A percentile compares a stretch with the other conserved stretches of the same genome.
These are phyloP conservation scores for Sarcophaga caerulescens DNA, from an alignment of 2,888 invertebrate species.

Conservation along the genomic window DNA sequence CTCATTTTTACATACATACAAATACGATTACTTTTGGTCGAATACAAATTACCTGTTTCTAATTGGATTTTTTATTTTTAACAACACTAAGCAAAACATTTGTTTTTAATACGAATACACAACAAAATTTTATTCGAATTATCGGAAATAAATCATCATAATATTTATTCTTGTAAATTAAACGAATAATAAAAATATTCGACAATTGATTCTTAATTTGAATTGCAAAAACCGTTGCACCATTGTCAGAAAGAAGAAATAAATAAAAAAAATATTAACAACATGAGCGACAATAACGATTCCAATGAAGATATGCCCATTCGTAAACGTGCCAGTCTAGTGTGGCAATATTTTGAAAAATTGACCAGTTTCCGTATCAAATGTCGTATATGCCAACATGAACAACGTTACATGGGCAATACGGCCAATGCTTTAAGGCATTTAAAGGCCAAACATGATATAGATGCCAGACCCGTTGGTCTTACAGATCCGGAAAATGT, in stretches of 20 bases:
- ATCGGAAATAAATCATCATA: conserved; percentile 25
- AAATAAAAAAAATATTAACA: conserved; percentile 2
- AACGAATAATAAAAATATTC: conserved; percentile 61
- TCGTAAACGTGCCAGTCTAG: conserved; percentile 65
- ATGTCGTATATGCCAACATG: conserved; percentile 69
- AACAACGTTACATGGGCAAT: conserved; percentile 70
- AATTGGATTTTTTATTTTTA: neutral
- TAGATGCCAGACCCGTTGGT: conserved; percentile 69
- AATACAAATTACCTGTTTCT: conserved; percentile 34
- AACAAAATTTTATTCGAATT: conserved; percentile 62
- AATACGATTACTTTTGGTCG: conserved; percentile 37
- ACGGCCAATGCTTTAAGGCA: conserved; percentile 71
- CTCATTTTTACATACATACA: neutral
- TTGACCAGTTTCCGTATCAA: conserved; percentile 67
- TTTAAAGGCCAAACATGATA: conserved; percentile 71
- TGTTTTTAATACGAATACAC: conserved; percentile 58
- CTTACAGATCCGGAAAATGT: conserved; percentile 63
- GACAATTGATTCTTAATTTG: conserved; percentile 28
- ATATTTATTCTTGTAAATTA: conserved; percentile 34
- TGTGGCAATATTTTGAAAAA: conserved; percentile 72
- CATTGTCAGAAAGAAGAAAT: too few species aligned
- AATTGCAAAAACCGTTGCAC: conserved; percentile 33
- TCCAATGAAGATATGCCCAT: conserved; percentile 36
- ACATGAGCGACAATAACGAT: conserved; percentile 59
- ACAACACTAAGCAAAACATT: conserved; percentile 42